Evolutionary conservation across 2,113 vertebrate genomes (phyloP), one percentile per base, ranked within the genome.

Genomic region (Pipa parva): DNA sequence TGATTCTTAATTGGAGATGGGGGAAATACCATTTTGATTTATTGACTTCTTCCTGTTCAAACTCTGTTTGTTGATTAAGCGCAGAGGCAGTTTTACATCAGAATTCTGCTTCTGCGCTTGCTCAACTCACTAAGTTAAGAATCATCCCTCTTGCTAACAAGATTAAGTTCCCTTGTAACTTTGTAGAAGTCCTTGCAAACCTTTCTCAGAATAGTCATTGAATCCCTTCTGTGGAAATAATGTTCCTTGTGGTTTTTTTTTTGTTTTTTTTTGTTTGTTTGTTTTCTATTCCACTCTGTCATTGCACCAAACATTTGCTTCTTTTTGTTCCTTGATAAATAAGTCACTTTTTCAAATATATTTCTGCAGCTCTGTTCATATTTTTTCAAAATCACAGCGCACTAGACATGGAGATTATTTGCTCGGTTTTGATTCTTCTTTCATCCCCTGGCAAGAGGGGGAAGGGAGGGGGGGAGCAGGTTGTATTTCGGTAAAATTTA

Each of bases 401-500:
- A 36, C 20, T 26, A 57, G 63, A 67, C 57, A 39, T 21, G 33
- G 36, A 52, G 24, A 68, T 68, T 68, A 68, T 59, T 68, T 68
- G 65, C 51, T 60, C 28, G 31, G 31, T 22, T 60, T 28, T 26
- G 17, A 68, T 57, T 22, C 39, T 58, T 59, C 64, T 68, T 51
- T 21, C 37, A 28, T n/a, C 59, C 22, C 18, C 42, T 39, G 24
- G 56, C 15, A 51, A 46, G 17, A 7, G 36, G 27, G 25, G 28
- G 21, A 25, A n/a, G 12, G 15, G 39, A 31, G 29, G 46, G 25
- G 21, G 26, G 21, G 27, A n/a, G 7, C 13, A 27, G n/a, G 31
- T 2, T 24, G 48, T 59, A 52, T 52, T 59, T 68, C 33, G 24
- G 31, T 1, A 52, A 33, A 60, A 68, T 52, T 68, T 68, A 50